Evolutionary conservation across 2,888 invertebrate species (phyloP).

Genomic region (Prenolepis imparis): DNA sequence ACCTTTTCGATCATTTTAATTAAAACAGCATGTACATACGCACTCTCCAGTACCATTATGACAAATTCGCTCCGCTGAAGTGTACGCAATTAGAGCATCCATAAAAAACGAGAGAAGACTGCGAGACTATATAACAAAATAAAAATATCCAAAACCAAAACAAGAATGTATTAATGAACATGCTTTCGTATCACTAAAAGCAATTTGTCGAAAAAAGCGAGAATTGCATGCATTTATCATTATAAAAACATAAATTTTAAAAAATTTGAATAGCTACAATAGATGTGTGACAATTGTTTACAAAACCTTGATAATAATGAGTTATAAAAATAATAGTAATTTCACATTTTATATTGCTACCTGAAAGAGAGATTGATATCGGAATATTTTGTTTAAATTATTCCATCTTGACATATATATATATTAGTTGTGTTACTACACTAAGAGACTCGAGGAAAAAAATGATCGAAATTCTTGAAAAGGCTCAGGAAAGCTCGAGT

Average conservation of each 20-base stretch:
- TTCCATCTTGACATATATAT: background rate
- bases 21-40: constrained; percentile 1
- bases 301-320: background rate
- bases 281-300: background rate
- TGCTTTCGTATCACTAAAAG: constrained; percentile 12
- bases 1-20: constrained; percentile 29
- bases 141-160: constrained; percentile 13
- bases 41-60: constrained; percentile 4
- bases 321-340: background rate
- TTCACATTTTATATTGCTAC: background rate
- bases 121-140: constrained; percentile 1
- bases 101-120: background rate
- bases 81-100: constrained; percentile 23
- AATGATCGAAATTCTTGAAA: background rate
- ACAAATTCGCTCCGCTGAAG: constrained; percentile 21
- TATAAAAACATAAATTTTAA: background rate
- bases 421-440: background rate
- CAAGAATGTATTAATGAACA: background rate
- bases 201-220: background rate
- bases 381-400: background rate
- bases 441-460: background rate
- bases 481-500: background rate
- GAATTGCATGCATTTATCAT: background rate
- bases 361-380: background rate
- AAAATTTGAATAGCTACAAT: background rate